phyloP scores from a whole-genome alignment of 2,888 invertebrate genomes.

The Cephus spinipes region DNA sequence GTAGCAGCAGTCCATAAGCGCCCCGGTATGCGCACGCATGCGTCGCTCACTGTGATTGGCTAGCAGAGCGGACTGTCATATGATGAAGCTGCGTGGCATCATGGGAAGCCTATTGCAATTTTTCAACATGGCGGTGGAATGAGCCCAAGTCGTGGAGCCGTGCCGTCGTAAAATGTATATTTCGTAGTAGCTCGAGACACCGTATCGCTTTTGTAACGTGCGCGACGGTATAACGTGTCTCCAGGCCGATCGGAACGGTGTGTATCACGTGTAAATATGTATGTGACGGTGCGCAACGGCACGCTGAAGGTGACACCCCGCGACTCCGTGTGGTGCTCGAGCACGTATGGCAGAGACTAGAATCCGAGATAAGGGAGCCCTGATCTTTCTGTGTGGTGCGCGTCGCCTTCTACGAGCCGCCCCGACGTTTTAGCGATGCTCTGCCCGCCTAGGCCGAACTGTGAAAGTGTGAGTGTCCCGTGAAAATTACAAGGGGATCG shows the following conservation, averaged over 20 bases:
- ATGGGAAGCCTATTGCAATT: slow-evolving; percentile 57
- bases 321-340: slow-evolving; percentile 50
- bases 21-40: slow-evolving; percentile 28
- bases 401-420: slow-evolving; percentile 24
- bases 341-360: slow-evolving; percentile 61
- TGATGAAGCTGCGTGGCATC: slow-evolving; percentile 58
- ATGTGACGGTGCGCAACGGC: slow-evolving; percentile 43
- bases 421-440: slow-evolving; percentile 42
- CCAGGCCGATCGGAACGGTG: slow-evolving; percentile 26
- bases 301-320: slow-evolving; percentile 60
- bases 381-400: slow-evolving; percentile 38
- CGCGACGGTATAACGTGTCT: slow-evolving; percentile 41
- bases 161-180: slow-evolving; percentile 56
- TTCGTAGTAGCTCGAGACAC: slow-evolving; percentile 43
- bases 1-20: neutral
- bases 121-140: slow-evolving; percentile 64
- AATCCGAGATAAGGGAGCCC: slow-evolving; percentile 49
- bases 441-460: slow-evolving; percentile 40
- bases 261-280: slow-evolving; percentile 51
- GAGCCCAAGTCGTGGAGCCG: slow-evolving; percentile 61
- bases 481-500: slow-evolving; percentile 22
- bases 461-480: slow-evolving; percentile 51
- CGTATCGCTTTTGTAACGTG: slow-evolving; percentile 30
- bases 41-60: slow-evolving; percentile 40
- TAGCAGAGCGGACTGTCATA: slow-evolving; percentile 51